Evolutionary conservation across 2,888 invertebrate genomes (phyloP).

Genomic region (Thera britannica): DNA sequence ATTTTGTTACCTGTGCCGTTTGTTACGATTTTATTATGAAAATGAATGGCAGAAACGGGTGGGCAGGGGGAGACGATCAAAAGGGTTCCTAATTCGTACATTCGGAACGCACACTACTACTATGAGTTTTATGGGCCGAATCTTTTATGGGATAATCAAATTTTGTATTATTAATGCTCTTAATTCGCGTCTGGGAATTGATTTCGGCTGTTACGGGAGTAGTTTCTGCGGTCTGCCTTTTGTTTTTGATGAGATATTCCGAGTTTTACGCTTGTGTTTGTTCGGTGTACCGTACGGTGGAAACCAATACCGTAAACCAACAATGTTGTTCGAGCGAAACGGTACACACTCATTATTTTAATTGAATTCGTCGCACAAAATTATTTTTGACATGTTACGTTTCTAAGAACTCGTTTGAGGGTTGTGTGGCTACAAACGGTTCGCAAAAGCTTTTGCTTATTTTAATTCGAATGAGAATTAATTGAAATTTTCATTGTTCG

Average conservation of each 20-base stretch:
- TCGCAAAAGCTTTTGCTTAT: slow-evolving; percentile 41
- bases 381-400: slow-evolving; percentile 71
- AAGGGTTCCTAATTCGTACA: slow-evolving; percentile 84
- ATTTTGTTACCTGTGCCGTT: slow-evolving; percentile 83
- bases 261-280: slow-evolving; percentile 9
- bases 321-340: slow-evolving; percentile 52
- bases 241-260: slow-evolving; percentile 38
- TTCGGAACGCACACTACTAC: slow-evolving; percentile 78
- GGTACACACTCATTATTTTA: slow-evolving; percentile 63
- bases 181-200: slow-evolving; percentile 74
- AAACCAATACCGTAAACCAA: slow-evolving; percentile 55
- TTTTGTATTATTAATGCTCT: slow-evolving; percentile 83
- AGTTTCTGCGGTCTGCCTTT: slow-evolving; percentile 42
- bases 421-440: slow-evolving; percentile 50
- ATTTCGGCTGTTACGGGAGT: slow-evolving; percentile 52
- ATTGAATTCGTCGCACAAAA: slow-evolving; percentile 66
- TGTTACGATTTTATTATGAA: slow-evolving; percentile 85
- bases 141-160: slow-evolving; percentile 85
- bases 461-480: slow-evolving; percentile 41
- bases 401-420: slow-evolving; percentile 72
- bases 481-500: slow-evolving; percentile 41
- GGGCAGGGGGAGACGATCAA: slow-evolving; percentile 67
- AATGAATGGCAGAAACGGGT: slow-evolving; percentile 78
- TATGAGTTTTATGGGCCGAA: slow-evolving; percentile 82
- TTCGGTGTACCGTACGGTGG: slow-evolving; percentile 32